Conservation (phyloP, 2,113 vertebrate species). For the Alligator mississippiensis region DNA sequence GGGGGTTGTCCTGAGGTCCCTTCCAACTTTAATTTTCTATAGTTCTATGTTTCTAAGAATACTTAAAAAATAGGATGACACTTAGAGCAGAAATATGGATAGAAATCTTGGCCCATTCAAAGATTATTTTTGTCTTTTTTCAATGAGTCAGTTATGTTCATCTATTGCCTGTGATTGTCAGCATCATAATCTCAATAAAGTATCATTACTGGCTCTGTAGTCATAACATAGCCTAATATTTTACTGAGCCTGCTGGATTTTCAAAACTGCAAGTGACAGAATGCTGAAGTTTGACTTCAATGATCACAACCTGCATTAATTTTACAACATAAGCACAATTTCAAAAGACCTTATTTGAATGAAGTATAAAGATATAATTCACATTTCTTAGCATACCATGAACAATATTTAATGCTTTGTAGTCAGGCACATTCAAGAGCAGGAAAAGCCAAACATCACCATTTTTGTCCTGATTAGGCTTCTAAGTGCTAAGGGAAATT, state of each 20-base stretch:
- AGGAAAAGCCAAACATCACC: conserved; percentile 16
- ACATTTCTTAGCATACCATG: neutral
- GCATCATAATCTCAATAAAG: neutral
- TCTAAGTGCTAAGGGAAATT: neutral
- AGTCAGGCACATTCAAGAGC: conserved; percentile 15
- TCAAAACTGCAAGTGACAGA: conserved; percentile 21
- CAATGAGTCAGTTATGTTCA: conserved; percentile 13
- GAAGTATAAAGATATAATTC: conserved; percentile 42
- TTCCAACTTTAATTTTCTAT: too few species aligned
- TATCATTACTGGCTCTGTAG: neutral
- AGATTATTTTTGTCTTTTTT: neutral
- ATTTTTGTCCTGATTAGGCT: conserved; percentile 20
- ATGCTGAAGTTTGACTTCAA: conserved; percentile 28
- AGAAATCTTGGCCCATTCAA: neutral
- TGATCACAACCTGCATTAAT: conserved; percentile 7
- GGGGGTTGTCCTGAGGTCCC: too few species aligned
- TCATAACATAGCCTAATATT: conserved; percentile 18
- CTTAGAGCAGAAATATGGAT: neutral
- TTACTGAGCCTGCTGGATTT: conserved; percentile 6
- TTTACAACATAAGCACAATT: conserved; percentile 50
- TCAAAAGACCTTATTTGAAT: conserved; percentile 43
- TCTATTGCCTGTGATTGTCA: neutral
- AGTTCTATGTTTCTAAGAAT: neutral
- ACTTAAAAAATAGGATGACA: neutral
- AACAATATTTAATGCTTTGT: conserved; percentile 23